Base-by-base conservation (phyloP, 2,797 vertebrate genomes). In the Morus bassanus region DNA sequence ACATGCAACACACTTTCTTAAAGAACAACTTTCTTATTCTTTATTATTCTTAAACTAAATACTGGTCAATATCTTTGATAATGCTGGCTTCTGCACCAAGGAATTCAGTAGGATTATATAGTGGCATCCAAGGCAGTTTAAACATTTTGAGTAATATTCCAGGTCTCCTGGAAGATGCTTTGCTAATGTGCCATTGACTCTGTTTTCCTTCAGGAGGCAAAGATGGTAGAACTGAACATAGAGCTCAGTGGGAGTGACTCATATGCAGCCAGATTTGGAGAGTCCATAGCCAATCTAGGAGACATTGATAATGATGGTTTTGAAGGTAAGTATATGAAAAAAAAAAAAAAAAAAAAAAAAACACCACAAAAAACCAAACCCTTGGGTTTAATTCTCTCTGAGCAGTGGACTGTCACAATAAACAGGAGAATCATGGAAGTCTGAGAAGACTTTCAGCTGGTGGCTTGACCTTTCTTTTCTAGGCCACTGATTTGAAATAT, bases 301-400 rank as follows among this genome's bases (percentile, higher is more conserved):
- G 99, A 99, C 98, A 98, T 99, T 73, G 99, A 99, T 77, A 98
- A 99, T 9, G 99, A 99, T 68, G 99, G 99, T 45, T 99, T 98
- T 98, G 98, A 98, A 94, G 99, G 99, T 99, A 98, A 92, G 92
- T 95, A n/a, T 60, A 43, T 89, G 10, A 35, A 59, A 35, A 57
- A 57, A 59, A 35, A 24, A 31, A 27, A 6, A 53, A 28, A 48
- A 48, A 25, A 51, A 53, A 24, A 12, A 27, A 28, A 48, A 48
- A 22, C 21, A 48, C 21, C 46, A 10, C 41, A 15, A 35, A 78
- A 86, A n/a, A 63, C 41, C 41, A 82, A 87, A 48, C 2, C 13
- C 21, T 18, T 18, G 64, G 39, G 13, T 64, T 95, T 75, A 27
- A 65, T 75, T 89, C 35, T 83, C 2, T 77, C 33, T 64, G 16